Base-by-base conservation (phyloP, 2,797 vertebrate species). In the Sebastes nivosus region DNA sequence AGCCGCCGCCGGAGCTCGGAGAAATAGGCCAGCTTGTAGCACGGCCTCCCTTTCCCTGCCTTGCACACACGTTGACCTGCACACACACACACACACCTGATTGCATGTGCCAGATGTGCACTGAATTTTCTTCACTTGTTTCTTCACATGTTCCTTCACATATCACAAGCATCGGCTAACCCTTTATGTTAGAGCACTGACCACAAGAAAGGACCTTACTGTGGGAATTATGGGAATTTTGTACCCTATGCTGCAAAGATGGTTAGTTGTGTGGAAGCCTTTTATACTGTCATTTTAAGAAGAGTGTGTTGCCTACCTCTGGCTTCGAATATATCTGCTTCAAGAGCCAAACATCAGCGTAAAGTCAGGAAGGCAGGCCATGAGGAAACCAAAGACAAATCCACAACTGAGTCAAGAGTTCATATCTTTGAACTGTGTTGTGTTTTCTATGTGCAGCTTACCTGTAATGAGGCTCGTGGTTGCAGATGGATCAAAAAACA, bases 11-110 rank as follows among this genome's bases (percentile, higher is more conserved):
- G 95, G 50, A 88, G 92, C 13, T 99, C 97, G 0, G 96, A 97
- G 81, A 97, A 98, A 84, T 98, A 98, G 71, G 98, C 95, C 8
- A 98, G 94, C 84, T 98, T 98, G 88, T 99, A 99, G 88, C 98
- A 99, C 0, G 98, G 97, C 4, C 79, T 96, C 67, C 96, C 95
- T 0, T 96, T 97, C 1, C 97, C 97, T 5, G 94, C 88, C 64
- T 95, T 95, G 89, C 98, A 99, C 75, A 98, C 93, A 1, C 91
- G 95, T 83, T 99, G 98, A 14, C 97, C 98, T 99, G 77, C 68
- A 73, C 14, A 34, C 25, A 11, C 27, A 11, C 27, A 64, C 52
- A 59, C 5, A 50, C 36, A 67, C 46, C 22, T 66, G 2, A 63
- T 55, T 38, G 67, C 38, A 73, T 2, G 1, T 27, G 9, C 8